These are phyloP conservation scores for Carapus acus DNA, from an alignment of 2,797 vertebrate species.

Conservation along the genomic window DNA sequence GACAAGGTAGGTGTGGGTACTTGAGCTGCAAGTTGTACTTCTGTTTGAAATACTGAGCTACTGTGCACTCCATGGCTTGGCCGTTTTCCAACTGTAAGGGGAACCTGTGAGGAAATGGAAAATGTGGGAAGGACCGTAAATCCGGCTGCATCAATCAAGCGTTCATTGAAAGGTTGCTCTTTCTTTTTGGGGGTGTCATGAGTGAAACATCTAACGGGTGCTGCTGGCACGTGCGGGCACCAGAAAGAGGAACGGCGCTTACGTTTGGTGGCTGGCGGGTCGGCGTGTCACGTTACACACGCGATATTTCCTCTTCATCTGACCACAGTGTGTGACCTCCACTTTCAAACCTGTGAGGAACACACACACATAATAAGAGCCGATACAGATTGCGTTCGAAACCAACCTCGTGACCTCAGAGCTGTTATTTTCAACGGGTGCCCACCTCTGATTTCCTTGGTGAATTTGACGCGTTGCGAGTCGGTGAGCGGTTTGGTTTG, in stretches of 20 bases:
- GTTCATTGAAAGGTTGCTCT: background rate
- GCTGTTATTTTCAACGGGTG: too few species aligned
- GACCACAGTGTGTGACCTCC: slow-evolving; percentile 97
- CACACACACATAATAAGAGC: background rate
- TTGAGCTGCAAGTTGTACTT: slow-evolving; percentile 98
- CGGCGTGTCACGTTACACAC: slow-evolving; percentile 97
- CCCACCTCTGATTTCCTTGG: slow-evolving; percentile 98
- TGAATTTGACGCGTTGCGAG: slow-evolving; percentile 98
- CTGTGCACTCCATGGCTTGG: slow-evolving; percentile 98
- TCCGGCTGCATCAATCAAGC: background rate
- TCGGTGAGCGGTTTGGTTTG: slow-evolving; percentile 98
- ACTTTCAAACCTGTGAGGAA: slow-evolving; percentile 87
- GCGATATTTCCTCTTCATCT: slow-evolving; percentile 99
- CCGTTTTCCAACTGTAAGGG: slow-evolving; percentile 98
- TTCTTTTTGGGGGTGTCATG: background rate
- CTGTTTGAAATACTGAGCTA: slow-evolving; percentile 98
- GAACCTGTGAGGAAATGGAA: slow-evolving; percentile 73
- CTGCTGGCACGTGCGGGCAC: background rate
- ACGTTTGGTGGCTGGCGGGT: slow-evolving; percentile 99
- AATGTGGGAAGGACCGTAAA: background rate
- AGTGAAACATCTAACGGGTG: background rate
- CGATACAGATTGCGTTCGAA: too few species aligned
- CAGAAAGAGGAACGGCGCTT: slow-evolving; percentile 37
- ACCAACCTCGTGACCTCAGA: too few species aligned
- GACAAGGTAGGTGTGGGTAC: slow-evolving; percentile 94